Conservation (phyloP, 1,140 invertebrate genomes). For the Leptopilina clavipes region DNA sequence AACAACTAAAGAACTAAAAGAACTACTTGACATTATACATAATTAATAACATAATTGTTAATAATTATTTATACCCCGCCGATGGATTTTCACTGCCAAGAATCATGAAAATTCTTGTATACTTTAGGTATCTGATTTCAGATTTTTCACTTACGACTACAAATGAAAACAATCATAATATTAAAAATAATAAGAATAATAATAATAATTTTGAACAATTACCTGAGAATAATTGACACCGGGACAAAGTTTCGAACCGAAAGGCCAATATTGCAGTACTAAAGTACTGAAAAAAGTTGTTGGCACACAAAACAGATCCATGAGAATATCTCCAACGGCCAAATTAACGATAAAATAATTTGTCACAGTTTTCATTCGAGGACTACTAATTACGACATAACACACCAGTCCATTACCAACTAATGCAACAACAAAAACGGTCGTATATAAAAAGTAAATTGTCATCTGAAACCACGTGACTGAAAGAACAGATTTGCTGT, state of each 20-base stretch:
- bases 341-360: constrained; percentile 92
- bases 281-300: constrained; percentile 87
- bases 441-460: constrained; percentile 84
- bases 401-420: constrained; percentile 88
- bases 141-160: no score
- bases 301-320: constrained; percentile 90
- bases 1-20: no score
- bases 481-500: constrained; percentile 45
- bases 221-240: constrained; percentile 82
- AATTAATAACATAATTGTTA: no score
- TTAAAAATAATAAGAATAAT: no score
- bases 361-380: constrained; percentile 89
- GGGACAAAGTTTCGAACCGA: constrained; percentile 85
- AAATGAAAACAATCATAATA: no score
- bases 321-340: constrained; percentile 88
- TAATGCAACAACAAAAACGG: constrained; percentile 84
- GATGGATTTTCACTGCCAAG: no score
- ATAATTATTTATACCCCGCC: no score
- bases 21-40: no score
- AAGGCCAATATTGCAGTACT: constrained; percentile 88
- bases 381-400: constrained; percentile 85
- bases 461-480: constrained; percentile 77
- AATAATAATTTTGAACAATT: constrained; percentile 19
- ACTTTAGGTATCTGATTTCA: no score
- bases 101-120: no score